Evolutionary conservation across 92 coral and sea anemone genomes (phyloP), one percentile per base, ranked within the genome.

Genomic region (Parazoanthus darwini): DNA sequence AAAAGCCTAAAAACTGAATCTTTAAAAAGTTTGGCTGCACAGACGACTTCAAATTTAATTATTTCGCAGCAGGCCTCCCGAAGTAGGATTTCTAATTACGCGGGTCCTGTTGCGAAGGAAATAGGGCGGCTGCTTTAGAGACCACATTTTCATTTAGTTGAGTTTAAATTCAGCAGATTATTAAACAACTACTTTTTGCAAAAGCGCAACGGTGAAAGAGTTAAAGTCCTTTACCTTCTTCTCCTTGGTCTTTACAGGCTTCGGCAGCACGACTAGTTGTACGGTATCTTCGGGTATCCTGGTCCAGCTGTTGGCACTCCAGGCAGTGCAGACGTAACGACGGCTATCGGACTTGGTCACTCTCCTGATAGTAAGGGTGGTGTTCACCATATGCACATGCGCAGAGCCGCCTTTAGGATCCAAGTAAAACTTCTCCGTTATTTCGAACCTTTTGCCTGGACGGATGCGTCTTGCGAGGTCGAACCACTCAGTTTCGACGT

Each of bases 331-430:
- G 8, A 44, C 36, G 77, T 82, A 82, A 8, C 33, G 20, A 15
- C 25, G 67, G 20, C 59, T 48, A 43, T 82, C 86, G 4, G 77
- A 39, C 77, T 11, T 82, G 42, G 86, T 1, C 59, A 82, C 58
- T 26, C n/a, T 26, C 38, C 86, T 67, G 14, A 82, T 82, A 23
- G 86, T 82, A 16, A 67, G 77, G 13, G 76, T 82, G 8, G 65
- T 39, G 77, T 82, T 46, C 6, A 82, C 86, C 77, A 68, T 42
- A n/a, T 82, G 86, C 3, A 82, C 26, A 33, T 82, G 86, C n/a
- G 56, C 39, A 23, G 63, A 13, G 9, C 16, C 76, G 50, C 78
- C 63, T 29, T 68, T 39, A 2, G 77, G 15, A 70, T 82, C 86
- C 63, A 82, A n/a, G 58, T 82, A 82, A 42, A 82, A 82, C 58